Evolutionary conservation across 1,140 invertebrate genomes (phyloP), one percentile per base, ranked within the genome.

Genomic region (Sogatella furcifera): DNA sequence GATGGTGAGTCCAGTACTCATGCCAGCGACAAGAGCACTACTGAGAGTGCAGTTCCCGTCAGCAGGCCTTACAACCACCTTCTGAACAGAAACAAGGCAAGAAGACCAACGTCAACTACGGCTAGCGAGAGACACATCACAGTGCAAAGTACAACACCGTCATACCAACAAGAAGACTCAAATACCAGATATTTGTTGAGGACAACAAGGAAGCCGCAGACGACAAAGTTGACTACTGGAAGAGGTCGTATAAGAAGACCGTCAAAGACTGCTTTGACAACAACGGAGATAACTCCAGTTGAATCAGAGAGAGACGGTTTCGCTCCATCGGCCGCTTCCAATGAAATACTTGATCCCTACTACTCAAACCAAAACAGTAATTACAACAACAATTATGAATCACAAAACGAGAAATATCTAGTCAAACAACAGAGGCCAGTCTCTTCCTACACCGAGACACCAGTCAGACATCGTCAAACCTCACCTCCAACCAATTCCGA

Each of bases 161-260:
- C 19, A 8, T 19, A 58, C 15, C 19, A 57, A 17, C 54, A 64
- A 15, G 59, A 55, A 15, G 46, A 22, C 21, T 49, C 46, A 15
- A 60, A 34, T 28, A 58, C 58, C 10, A 65, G 61, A 49, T 65
- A 63, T 59, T 59, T 65, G 22, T 56, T 61, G 5, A 44, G 61
- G 49, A 65, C 64, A 38, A 65, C 61, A 24, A 19, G 55, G 21
- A 60, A 19, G 38, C 55, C 58, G 31, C 13, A 19, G 15, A 62
- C 59, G 17, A 63, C 61, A 5, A 62, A 60, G 34, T 59, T 66
- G 2, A 55, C 62, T 8, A 59, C 42, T 28, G 66, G 64, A 22
- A 64, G 65, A 55, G 62, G 58, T 2, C 53, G 67, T n/a, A 62
- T 65, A 3, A 42, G 67, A 3, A 61, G 66, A 19, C 65, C 67